Base-by-base conservation (phyloP, 2,113 vertebrate species). In the Dolichallabes microphthalmus region DNA sequence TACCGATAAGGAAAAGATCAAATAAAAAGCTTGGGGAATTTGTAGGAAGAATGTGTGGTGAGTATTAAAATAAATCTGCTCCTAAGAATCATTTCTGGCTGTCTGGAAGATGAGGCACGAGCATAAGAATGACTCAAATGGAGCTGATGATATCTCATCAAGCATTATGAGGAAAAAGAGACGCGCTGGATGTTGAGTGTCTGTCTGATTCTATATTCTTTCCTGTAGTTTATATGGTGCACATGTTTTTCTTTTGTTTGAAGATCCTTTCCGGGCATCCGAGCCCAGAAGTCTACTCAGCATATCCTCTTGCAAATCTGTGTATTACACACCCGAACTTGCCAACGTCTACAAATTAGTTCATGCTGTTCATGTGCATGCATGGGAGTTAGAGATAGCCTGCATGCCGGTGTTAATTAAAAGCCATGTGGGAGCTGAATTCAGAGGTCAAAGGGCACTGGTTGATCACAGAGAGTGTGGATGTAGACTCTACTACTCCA, bases 371-470 rank as follows among this genome's bases (percentile, higher is more conserved):
- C n/a, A 22, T 58, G 39, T 50, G 66, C 35, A 53, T 27, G 76
- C n/a, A 66, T 8, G 13, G 66, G 83, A 63, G 73, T 27, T 20
- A 63, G 2, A 61, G 39, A 57, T 61, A n/a, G 73, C 50, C 39
- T 81, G 60, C 82, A 77, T 52, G 66, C 53, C 80, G 45, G 8
- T 76, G 17, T 76, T 84, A 63, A 90, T 90, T 84, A 86, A 91
- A 90, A 88, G 81, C 77, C 53, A 58, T 4, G 0, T 79, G 83
- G 82, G 77, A 77, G 81, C 64, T 53, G 32, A 88, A 80, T 50
- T 73, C 20, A 78, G 35, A 60, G 89, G 90, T 92, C 90, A 91
- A 83, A 92, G 90, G 90, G 88, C 20, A 30, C 53, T 45, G 76
- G 76, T 61, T 86, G 85, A 77, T 76, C 25, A 53, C 85, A 25